A percentile compares a stretch with the other conserved stretches of the same genome.
These are phyloP conservation scores for Globodera rostochiensis DNA, from an alignment of 1,140 invertebrate species.

Conservation along the genomic window DNA sequence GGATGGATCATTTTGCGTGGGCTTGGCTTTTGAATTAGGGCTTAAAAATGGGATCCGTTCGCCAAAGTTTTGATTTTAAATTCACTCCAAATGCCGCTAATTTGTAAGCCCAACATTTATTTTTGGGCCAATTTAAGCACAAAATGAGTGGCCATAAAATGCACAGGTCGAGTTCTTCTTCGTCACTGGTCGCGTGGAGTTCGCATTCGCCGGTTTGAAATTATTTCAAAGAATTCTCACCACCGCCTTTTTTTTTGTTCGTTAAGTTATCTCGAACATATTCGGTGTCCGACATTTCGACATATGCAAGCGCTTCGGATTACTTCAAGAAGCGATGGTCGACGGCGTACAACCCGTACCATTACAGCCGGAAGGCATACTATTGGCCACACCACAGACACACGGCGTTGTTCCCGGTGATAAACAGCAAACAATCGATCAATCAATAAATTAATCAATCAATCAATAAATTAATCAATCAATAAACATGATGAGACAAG, in stretches of 20 bases:
- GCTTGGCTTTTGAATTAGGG: no score
- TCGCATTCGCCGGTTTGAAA: constrained; percentile 17
- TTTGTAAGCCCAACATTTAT: background rate
- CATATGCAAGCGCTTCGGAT: constrained; percentile 23
- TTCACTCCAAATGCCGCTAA: background rate
- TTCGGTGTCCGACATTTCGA: constrained; percentile 19
- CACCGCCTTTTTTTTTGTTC: background rate
- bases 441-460: background rate
- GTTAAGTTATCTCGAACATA: constrained; percentile 21
- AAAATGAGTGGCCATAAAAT: constrained; percentile 9
- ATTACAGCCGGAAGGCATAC: constrained; percentile 20
- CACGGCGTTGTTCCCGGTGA: constrained; percentile 17
- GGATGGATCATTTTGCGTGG: no score
- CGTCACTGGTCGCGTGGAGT: constrained; percentile 23
- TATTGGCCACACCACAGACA: constrained; percentile 24
- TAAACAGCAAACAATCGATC: background rate
- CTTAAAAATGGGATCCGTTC: no score
- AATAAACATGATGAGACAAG: background rate
- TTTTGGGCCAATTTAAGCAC: no score
- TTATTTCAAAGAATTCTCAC: constrained; percentile 5
- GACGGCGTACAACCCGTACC: constrained; percentile 26
- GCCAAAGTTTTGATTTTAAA: no score
- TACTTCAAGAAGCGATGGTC: constrained; percentile 31
- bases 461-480: background rate
- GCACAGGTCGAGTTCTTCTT: constrained; percentile 22